A percentile compares a stretch with the other conserved stretches of the same genome.
Conservation (phyloP, 2,113 vertebrate genomes). For the Hippocampus abdominalis region DNA sequence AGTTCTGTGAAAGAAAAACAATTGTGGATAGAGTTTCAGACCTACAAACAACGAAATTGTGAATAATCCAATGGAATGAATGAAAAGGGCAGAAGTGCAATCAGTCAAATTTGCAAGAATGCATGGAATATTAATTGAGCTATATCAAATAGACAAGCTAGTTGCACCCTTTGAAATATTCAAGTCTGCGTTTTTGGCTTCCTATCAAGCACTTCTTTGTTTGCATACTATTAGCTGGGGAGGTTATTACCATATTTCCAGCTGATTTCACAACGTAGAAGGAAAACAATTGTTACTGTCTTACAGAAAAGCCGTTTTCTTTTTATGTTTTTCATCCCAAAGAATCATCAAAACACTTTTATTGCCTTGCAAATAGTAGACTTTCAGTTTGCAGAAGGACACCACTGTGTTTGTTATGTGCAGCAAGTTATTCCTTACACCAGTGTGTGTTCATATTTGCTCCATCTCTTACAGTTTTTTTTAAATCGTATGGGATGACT, state of each 20-base stretch:
- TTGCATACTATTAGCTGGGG: conserved; percentile 22
- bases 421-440: neutral
- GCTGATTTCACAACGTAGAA: conserved; percentile 37
- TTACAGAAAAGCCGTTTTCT: conserved; percentile 34
- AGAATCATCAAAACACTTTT: conserved; percentile 19
- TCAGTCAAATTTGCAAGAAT: neutral
- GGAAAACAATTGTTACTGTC: conserved; percentile 18
- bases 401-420: conserved; percentile 3
- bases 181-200: neutral
- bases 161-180: neutral
- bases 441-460: neutral
- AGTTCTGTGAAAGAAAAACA: conserved; percentile 3
- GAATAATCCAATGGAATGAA: conserved; percentile 1
- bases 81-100: neutral
- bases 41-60: neutral
- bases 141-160: neutral
- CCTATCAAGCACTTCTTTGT: conserved; percentile 6
- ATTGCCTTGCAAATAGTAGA: conserved; percentile 27
- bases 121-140: neutral
- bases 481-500: conserved; percentile 8
- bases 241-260: conserved; percentile 41
- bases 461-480: neutral
- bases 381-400: conserved; percentile 19
- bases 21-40: neutral
- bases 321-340: neutral